A percentile compares a stretch with the other conserved stretches of the same genome.
These are phyloP conservation scores for Cossypha dichroa DNA, from an alignment of 2,797 vertebrate species.

Conservation along the genomic window DNA sequence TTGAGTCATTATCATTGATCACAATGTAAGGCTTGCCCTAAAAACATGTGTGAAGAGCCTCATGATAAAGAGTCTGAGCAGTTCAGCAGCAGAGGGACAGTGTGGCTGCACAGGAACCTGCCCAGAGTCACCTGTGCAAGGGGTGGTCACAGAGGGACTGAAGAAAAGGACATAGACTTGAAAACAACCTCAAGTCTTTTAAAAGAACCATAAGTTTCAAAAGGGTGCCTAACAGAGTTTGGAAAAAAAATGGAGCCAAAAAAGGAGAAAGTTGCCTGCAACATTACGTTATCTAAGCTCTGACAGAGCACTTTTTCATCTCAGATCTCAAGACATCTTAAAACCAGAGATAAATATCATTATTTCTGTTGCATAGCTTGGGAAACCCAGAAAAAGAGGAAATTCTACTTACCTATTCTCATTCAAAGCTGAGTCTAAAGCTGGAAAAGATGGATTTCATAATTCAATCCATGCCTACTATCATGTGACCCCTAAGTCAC, in stretches of 20 bases:
- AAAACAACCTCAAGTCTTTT: not conserved
- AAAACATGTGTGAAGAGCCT: not conserved
- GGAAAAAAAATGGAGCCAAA: not conserved
- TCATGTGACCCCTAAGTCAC: not conserved
- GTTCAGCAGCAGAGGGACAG: not conserved
- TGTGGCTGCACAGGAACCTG: not conserved
- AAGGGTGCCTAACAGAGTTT: not conserved
- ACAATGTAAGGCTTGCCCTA: not conserved
- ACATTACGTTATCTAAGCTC: not conserved
- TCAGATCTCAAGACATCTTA: not conserved
- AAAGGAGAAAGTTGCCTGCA: not conserved
- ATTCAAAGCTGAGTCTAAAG: not conserved
- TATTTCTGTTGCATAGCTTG: not conserved
- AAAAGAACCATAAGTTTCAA: not conserved
- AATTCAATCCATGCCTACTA: not conserved
- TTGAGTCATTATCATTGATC: not conserved
- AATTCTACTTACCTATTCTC: not conserved
- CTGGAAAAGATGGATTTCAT: constrained; percentile 3
- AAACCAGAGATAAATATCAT: not conserved
- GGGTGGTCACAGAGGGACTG: not conserved
- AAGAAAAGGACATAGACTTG: not conserved
- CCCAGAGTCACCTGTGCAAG: not conserved
- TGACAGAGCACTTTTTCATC: not conserved
- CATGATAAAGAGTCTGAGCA: not conserved
- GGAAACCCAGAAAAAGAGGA: not conserved